These are phyloP conservation scores for Cephus pulcher DNA, from an alignment of 2,888 invertebrate species.

Conservation along the genomic window DNA sequence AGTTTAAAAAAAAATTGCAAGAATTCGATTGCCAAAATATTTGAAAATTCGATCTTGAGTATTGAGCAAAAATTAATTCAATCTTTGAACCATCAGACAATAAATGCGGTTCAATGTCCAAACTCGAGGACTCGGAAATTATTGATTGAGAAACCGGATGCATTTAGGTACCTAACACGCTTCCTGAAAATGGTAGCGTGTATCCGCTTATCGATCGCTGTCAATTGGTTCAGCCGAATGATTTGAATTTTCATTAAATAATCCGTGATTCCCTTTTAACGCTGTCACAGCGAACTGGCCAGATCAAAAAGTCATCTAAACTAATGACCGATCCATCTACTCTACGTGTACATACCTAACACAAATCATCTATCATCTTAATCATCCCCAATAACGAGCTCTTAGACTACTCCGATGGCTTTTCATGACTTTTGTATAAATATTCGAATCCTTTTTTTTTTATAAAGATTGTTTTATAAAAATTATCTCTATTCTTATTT, in stretches of 20 bases:
- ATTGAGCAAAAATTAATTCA: background rate
- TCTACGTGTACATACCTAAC: background rate
- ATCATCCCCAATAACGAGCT: background rate
- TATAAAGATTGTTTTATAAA: background rate
- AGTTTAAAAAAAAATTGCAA: background rate
- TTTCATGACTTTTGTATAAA: background rate
- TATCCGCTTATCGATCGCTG: background rate
- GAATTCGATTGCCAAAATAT: background rate
- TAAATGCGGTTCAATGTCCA: background rate
- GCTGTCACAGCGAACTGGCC: background rate
- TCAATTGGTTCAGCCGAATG: background rate
- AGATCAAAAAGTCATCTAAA: background rate
- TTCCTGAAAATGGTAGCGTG: background rate
- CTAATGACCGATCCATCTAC: background rate
- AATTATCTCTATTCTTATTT: background rate
- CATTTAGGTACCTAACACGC: background rate
- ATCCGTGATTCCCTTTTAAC: background rate
- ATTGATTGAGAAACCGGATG: background rate
- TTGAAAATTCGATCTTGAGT: background rate
- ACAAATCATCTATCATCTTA: background rate
- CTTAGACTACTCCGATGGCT: background rate
- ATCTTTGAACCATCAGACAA: background rate
- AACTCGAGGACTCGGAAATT: background rate
- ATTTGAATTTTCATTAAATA: background rate
- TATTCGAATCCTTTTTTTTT: background rate